A percentile compares a stretch with the other conserved stretches of the same genome.
phyloP scores from a whole-genome alignment of 2,888 invertebrate species.

The Mesoligia furuncula region DNA sequence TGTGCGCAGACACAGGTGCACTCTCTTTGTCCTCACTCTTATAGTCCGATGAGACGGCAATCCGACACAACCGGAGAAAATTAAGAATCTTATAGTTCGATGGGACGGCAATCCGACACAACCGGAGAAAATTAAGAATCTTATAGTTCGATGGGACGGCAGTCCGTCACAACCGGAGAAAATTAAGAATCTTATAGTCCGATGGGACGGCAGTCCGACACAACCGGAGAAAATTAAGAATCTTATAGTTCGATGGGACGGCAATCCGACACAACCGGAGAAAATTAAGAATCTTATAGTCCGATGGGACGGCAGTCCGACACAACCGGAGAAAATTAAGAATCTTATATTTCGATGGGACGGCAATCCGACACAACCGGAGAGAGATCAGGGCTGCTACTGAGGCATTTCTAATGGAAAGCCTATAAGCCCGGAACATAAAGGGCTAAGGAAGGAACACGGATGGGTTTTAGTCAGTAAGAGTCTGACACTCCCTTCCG shows the following conservation, averaged over 20 bases:
- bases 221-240: too few species aligned
- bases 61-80: not conserved
- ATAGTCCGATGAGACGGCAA: not conserved
- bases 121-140: too few species aligned
- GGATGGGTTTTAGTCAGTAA: too few species aligned
- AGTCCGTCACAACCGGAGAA: too few species aligned
- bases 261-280: not conserved
- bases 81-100: not conserved
- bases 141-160: not conserved
- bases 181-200: not conserved
- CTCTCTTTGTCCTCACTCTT: too few species aligned
- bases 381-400: not conserved
- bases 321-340: too few species aligned
- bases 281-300: too few species aligned
- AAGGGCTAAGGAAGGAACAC: too few species aligned
- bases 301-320: not conserved
- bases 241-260: not conserved
- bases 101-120: not conserved
- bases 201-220: not conserved
- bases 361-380: not conserved
- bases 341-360: not conserved
- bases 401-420: too few species aligned
- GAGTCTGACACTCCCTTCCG: too few species aligned
- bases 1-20: not conserved
- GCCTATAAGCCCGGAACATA: too few species aligned